Evolutionary conservation across 1,140 invertebrate species (phyloP), one percentile per base, ranked within the genome.

Genomic region (Heliconius hewitsoni): DNA sequence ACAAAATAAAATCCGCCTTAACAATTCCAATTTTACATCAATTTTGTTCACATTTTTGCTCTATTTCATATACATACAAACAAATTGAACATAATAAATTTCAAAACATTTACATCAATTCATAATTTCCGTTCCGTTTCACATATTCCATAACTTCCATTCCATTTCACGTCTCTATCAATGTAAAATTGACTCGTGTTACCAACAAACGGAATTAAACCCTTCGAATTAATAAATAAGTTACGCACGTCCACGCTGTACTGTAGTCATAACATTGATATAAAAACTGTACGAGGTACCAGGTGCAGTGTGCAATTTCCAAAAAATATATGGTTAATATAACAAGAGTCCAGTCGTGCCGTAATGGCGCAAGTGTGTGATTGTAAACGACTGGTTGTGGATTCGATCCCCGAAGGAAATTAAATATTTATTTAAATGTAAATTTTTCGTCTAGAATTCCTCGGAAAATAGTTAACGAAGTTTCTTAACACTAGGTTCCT

Each of bases 221-320:
- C 46, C 37, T 42, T 6, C 16, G 27, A 30, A 11, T 66, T 66
- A 66, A 66, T 66, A 66, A 66, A 66, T 66, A 66, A 66, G 60
- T 66, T 66, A 5, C 9, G 46, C 57, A 73, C 81, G 78, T 84
- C 89, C 88, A 84, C 81, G 89, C 87, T 91, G 90, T 79, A 88
- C 87, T 91, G 90, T 89, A 91, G 87, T 90, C 89, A 91, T 91
- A 93, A 91, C 91, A 91, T 85, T 81, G 85, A 85, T 88, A 91
- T 93, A 92, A 92, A 91, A 83, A 78, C 76, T 50, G 73, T 73
- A 66, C 13, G 60, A 9, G 27, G 11, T 27, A 66, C 60, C 60
- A 66, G 60, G 89, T 86, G 91, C 85, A 85, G 84, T 86, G 81
- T 88, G 86, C 87, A 87, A 89, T 91, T 91, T 89, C 88, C 83